Base-by-base conservation (phyloP, 2,888 invertebrate species). In the Clivina fossor region DNA sequence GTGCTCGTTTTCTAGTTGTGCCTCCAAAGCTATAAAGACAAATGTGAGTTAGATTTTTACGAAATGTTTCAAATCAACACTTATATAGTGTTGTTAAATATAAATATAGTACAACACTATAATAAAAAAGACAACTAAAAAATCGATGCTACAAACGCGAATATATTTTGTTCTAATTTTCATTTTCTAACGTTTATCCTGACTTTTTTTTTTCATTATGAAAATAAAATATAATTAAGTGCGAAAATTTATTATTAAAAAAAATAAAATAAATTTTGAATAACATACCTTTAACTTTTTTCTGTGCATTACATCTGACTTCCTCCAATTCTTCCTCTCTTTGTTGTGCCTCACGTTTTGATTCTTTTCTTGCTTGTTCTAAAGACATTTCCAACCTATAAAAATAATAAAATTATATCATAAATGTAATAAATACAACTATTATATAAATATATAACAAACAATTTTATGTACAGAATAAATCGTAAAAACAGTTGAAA, bases 261-360 rank as follows among this genome's bases (percentile, higher is more conserved):
- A n/a, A 28, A 28, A n/a, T 8, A 7, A 28, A n/a, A n/a, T n/a
- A n/a, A n/a, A n/a, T n/a, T n/a, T n/a, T n/a, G n/a, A n/a, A 32
- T 18, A 8, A 60, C 72, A 69, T 63, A 86, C 86, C 85, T 78
- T 92, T 92, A 15, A 93, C 86, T 76, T 94, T 95, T 76, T 96
- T 96, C 69, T 92, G 88, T 3, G 93, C 87, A 66, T 88, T 88
- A 60, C 90, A 90, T 11, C 96, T 80, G 22, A 90, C 86, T 66
- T 96, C 95, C 69, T 97, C 96, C 69, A 95, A 77, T 71, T 97
- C 97, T 63, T 94, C 93, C 64, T 97, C 97, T 4, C 93, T 80
- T 63, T 91, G 89, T 60, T 92, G 90, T 26, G 93, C 83, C 68
- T 97, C 96, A 55, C 92, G 84, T 7, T 91, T 83, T 63, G 91